Evolutionary conservation across 2,888 invertebrate species (phyloP), one percentile per base, ranked within the genome.

Genomic region (Ophion ventricosus): DNA sequence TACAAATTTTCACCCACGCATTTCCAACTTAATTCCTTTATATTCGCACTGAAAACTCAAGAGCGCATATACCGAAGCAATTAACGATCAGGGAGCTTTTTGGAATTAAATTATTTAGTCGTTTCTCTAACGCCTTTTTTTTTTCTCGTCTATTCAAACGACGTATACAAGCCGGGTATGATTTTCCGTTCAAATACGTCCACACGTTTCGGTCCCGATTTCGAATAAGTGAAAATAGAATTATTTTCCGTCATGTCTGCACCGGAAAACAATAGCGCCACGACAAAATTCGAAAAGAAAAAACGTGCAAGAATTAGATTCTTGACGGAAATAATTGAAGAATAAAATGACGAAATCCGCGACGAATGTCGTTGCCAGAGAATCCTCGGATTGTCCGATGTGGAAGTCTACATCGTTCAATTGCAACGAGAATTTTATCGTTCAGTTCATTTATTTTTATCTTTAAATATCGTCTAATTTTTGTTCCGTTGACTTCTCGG

Each of bases 71-170:
- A 74, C 25, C 77, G 69, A 84, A 80, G 81, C 77, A 74, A 78
- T 74, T 74, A 75, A 78, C 70, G 26, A 78, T 43, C 67, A 54
- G 78, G 77, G 81, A 74, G 69, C 64, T 57, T 56, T 81, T 69
- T 61, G 29, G 74, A 78, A 81, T 80, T 78, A 70, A 84, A 84
- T 84, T 78, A 81, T 83, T 66, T 80, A 74, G 54, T 77, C 74
- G 14, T 57, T 70, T 43, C 54, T 49, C 35, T 64, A 57, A 35
- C 26, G 63, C 29, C 54, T 40, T 70, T 69, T 70, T 69, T 49
- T 77, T 57, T 67, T 61, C 14, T 35, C 59, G 63, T 17, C 54
- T 61, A 10, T 26, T 56, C 49, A 35, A 11, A 59, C 35, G 2
- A 49, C 49, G 49, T 49, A 49, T 14, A 11, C 14, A 49, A 11